Evolutionary conservation across 2,113 vertebrate genomes (phyloP).

Genomic region (Lathamus discolor): DNA sequence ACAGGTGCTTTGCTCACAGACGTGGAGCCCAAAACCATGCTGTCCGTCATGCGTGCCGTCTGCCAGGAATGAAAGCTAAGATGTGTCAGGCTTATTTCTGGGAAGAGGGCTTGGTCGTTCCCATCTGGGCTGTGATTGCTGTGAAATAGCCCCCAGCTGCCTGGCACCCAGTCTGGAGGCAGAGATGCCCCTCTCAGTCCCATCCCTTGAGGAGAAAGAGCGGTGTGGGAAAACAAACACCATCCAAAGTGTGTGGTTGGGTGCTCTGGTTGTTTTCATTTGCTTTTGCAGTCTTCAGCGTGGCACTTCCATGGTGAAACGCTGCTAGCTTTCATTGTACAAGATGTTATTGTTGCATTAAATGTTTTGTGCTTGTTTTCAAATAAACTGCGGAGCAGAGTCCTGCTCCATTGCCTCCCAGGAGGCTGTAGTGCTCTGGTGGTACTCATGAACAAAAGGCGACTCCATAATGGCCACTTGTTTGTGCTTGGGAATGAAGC

Average conservation of each 20-base stretch:
- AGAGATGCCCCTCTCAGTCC: not conserved
- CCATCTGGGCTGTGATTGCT: not conserved
- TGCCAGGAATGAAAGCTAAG: conserved; percentile 9
- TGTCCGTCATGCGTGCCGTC: not conserved
- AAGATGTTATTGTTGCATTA: not conserved
- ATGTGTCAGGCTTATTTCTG: conserved; percentile 20
- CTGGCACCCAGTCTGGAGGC: not conserved
- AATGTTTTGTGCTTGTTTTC: not conserved
- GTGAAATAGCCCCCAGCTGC: not conserved
- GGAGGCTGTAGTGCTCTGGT: not conserved
- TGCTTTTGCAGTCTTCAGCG: not conserved
- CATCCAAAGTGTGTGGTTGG: not conserved
- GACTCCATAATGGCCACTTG: not conserved
- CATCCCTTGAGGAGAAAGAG: not conserved
- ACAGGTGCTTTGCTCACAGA: conserved; percentile 10
- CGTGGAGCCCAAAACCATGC: accelerated
- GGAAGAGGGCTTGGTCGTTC: not conserved
- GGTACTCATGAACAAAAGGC: not conserved
- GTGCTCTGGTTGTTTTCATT: not conserved
- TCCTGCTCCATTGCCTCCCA: not conserved
- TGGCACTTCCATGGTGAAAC: not conserved
- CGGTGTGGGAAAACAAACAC: not conserved
- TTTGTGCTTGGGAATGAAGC: not conserved
- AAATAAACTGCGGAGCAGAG: not conserved
- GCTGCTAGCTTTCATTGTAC: not conserved